Conservation (phyloP, 2,113 vertebrate species). For the Strigops habroptila region DNA sequence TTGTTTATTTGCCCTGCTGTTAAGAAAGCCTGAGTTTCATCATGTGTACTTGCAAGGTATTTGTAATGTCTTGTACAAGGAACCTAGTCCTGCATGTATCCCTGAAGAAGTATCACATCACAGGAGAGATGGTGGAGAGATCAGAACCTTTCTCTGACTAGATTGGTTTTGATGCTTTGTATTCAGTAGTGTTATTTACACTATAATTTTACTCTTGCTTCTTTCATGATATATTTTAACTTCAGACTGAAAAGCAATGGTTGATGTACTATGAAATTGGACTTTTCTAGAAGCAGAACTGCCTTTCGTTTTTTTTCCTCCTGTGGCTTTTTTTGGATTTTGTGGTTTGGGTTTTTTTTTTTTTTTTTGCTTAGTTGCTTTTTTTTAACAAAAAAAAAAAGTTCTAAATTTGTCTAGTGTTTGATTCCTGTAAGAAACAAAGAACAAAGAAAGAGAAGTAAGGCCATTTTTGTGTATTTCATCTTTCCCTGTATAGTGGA, state of each 20-base stretch:
- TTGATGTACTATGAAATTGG: neutral
- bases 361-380: neutral
- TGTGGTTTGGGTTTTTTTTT: neutral
- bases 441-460: conserved; percentile 25
- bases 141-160: neutral
- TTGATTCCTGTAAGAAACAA: neutral
- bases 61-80: neutral
- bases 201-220: neutral
- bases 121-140: neutral
- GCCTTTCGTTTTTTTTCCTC: neutral
- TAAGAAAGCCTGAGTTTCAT: neutral
- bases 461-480: neutral
- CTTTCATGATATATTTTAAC: neutral
- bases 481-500: neutral
- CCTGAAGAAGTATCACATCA: neutral
- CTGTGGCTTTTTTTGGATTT: neutral
- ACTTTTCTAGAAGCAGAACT: neutral
- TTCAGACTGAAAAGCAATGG: neutral
- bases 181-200: neutral
- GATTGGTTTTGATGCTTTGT: neutral
- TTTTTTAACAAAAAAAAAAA: neutral
- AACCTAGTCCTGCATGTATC: neutral
- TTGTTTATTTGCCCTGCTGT: neutral
- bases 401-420: neutral
- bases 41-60: neutral